Base-by-base conservation (phyloP, 2,113 vertebrate species). In the Antechinus stuartii region DNA sequence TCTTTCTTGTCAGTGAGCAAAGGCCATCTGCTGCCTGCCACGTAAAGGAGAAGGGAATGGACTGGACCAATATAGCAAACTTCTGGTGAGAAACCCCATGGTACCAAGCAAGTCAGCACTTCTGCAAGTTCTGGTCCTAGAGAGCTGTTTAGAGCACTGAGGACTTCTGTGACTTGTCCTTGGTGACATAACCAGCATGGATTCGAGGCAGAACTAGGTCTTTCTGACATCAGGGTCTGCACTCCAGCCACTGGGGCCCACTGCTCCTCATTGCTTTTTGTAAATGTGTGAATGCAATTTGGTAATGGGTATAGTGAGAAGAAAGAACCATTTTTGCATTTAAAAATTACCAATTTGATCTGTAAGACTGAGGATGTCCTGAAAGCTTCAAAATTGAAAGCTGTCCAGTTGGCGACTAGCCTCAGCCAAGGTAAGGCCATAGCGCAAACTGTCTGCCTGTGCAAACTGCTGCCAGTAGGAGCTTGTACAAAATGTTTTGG, bases 371-470 rank as follows among this genome's bases (percentile, higher is more conserved):
- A 11, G 1, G 0, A 22, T 94, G 2, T 95, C 53, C 2, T 94
- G 92, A 6, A 56, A 92, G n/a, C 54, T 94, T 30, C 50, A 30
- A 94, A 49, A 25, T 57, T 7, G 4, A 24, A 91, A 54, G 23
- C 14, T 96, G 91, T 84, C 56, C 0, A 46, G 92, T 1, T 93
- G 23, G 42, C 93, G 96, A 9, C 25, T 96, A 96, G 42, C 27
- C 95, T 56, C n/a, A 95, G 52, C 57, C 91, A 96, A 97, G 96
- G 0, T 35, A 54, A 54, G 35, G 89, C 24, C 90, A 96, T 49
- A 98, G 93, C 46, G 12, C 91, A 91, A 47, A 90, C 89, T 91
- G 53, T 94, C 27, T 97, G 55, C 50, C 84, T 96, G 92, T 95
- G 12, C 91, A 91, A 47, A 90, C 89, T 91, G 53, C 49, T 54